Conservation (phyloP, 2,113 vertebrate species). For the Sterrhoptilus dennistouni region DNA sequence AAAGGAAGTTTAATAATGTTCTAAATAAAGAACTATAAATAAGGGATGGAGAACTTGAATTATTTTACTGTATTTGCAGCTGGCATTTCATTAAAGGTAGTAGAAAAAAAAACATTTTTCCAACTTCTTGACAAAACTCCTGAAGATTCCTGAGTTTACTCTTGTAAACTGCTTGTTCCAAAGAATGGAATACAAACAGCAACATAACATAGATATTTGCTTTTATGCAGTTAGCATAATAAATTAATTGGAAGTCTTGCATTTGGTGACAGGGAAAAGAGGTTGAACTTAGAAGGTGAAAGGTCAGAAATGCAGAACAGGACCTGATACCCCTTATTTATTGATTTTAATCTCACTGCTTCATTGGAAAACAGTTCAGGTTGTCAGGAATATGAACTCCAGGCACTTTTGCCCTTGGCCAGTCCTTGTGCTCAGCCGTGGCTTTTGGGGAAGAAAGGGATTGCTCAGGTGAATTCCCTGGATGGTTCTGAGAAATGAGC, state of each 20-base stretch:
- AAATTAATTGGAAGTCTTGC: neutral
- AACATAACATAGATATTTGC: neutral
- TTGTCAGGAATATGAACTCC: neutral
- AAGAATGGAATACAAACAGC: neutral
- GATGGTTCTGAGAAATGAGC: neutral
- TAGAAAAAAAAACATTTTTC: neutral
- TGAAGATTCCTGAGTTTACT: neutral
- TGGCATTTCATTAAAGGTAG: neutral
- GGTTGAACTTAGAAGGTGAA: neutral
- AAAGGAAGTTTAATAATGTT: neutral
- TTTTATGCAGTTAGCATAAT: neutral
- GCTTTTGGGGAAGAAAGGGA: neutral
- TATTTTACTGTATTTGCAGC: neutral
- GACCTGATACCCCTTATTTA: neutral
- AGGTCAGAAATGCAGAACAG: neutral
- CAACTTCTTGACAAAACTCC: neutral
- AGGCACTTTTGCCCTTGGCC: neutral
- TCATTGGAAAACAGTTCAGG: neutral
- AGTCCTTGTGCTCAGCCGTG: accelerated
- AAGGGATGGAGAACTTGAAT: neutral
- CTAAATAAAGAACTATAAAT: neutral
- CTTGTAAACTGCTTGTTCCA: neutral
- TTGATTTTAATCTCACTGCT: neutral
- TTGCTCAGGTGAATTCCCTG: neutral
- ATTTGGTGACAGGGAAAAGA: neutral